These are phyloP conservation scores for Lepus europaeus DNA, from an alignment of 2,113 vertebrate species.

Conservation along the genomic window DNA sequence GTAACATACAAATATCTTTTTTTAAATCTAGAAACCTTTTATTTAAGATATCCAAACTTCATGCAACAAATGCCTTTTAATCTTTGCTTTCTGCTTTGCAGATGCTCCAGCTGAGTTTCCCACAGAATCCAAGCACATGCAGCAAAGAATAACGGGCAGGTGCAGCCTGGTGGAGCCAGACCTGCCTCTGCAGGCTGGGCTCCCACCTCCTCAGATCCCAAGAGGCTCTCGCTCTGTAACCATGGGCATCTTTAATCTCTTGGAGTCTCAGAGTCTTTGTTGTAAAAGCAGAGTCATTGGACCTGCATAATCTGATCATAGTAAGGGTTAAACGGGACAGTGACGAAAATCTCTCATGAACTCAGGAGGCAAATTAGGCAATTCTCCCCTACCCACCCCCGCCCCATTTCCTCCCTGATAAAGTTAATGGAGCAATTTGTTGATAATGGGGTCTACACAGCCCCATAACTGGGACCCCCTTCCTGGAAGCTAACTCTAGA, in stretches of 20 bases:
- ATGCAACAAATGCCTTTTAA: background rate
- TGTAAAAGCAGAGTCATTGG: background rate
- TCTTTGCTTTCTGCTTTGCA: background rate
- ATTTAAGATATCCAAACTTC: background rate
- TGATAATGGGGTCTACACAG: too few relatives aligned
- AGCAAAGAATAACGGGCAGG: background rate
- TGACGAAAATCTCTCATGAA: background rate
- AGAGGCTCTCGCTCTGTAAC: background rate
- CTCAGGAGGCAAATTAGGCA: background rate
- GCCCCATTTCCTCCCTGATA: background rate
- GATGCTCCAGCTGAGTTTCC: background rate
- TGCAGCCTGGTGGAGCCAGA: fast-evolving
- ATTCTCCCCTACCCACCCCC: background rate
- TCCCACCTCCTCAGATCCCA: background rate
- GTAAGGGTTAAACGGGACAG: background rate
- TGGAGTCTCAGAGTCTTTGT: background rate
- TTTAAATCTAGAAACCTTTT: too few relatives aligned
- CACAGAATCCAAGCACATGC: background rate
- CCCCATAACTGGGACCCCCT: too few relatives aligned
- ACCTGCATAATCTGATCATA: background rate
- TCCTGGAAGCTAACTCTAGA: background rate
- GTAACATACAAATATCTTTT: too few relatives aligned
- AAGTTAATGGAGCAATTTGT: background rate
- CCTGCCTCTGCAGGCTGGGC: background rate
- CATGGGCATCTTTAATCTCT: background rate